phyloP scores from a whole-genome alignment of 2,113 vertebrate species.

The Ursus arctos region DNA sequence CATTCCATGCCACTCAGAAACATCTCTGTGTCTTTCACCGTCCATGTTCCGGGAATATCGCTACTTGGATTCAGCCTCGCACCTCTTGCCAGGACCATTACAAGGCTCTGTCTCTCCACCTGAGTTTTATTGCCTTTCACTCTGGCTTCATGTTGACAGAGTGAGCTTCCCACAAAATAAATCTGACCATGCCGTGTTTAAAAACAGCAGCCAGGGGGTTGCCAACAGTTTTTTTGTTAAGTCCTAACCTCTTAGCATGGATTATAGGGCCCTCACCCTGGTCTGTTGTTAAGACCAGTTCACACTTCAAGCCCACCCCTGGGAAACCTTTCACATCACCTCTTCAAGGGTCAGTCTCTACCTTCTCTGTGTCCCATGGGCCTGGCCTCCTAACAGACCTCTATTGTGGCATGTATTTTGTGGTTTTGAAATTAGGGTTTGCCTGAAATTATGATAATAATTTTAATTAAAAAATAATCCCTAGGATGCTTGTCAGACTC shows the following conservation, averaged over 20 bases:
- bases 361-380: background rate
- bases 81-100: background rate
- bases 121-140: background rate
- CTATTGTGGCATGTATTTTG: background rate
- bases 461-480: constrained; percentile 52
- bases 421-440: background rate
- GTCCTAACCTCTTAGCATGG: background rate
- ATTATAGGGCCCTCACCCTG: background rate
- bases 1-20: background rate
- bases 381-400: background rate
- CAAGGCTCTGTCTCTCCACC: no score
- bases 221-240: background rate
- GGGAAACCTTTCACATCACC: background rate
- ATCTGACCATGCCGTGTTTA: background rate
- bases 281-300: background rate
- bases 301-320: background rate
- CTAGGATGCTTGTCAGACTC: constrained; percentile 90
- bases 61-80: background rate
- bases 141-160: background rate
- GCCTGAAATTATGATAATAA: constrained; percentile 56
- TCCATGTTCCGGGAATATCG: background rate
- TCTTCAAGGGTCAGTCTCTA: background rate
- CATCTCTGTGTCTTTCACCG: background rate
- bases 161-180: background rate
- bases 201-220: background rate